A percentile compares a stretch with the other conserved stretches of the same genome.
Conservation (phyloP, 2,888 invertebrate species). For the Napeogenes sylphis region DNA sequence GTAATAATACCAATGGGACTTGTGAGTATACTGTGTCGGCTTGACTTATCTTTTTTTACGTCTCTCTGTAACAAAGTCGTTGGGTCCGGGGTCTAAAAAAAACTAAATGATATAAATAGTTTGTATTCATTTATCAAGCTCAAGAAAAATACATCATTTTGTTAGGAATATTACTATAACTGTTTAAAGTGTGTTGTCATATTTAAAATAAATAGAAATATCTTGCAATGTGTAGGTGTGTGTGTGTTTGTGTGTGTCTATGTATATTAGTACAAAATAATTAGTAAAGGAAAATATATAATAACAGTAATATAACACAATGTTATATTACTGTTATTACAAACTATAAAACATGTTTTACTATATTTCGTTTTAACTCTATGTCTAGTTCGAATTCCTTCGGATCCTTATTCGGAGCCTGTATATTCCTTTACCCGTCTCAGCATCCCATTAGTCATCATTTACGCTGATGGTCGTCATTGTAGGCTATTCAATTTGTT, state of each 20-base stretch:
- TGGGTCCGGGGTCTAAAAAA: conserved; percentile 50
- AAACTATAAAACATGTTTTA: no score
- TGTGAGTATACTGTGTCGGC: no score
- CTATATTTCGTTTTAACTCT: background rate
- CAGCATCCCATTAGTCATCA: conserved; percentile 65
- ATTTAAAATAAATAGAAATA: background rate
- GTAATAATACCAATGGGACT: background rate
- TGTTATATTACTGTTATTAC: no score
- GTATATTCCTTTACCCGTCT: conserved; percentile 18
- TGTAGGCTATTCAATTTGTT: conserved; percentile 73
- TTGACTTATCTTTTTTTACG: conserved; percentile 43
- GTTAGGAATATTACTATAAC: conserved; percentile 14
- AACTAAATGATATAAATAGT: conserved; percentile 71
- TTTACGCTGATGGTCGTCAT: conserved; percentile 69
- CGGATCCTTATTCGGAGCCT: conserved; percentile 27
- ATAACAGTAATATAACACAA: no score
- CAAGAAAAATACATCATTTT: conserved; percentile 29
- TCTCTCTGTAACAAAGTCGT: conserved; percentile 54
- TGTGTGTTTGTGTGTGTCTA: no score
- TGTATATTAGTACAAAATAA: no score
- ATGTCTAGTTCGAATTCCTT: conserved; percentile 15
- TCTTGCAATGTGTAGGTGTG: background rate
- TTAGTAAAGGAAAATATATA: no score
- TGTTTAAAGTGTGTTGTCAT: background rate
- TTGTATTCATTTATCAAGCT: conserved; percentile 48